Evolutionary conservation across 2,797 vertebrate genomes (phyloP), one percentile per base, ranked within the genome.

Genomic region (Enoplosus armatus): DNA sequence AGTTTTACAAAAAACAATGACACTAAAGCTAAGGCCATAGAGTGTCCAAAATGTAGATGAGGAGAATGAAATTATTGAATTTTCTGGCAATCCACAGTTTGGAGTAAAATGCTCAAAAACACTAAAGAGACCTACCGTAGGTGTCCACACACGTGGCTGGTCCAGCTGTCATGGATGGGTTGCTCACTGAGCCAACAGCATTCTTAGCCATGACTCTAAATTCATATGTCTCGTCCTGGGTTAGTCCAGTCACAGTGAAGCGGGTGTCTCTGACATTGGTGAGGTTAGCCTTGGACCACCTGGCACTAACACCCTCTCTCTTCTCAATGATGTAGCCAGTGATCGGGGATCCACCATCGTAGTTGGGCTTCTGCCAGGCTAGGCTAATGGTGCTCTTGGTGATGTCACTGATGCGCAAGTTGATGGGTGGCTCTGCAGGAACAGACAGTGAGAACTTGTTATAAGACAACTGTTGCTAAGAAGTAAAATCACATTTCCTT

Each of bases 121-220:
- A 64, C 3, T 39, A 6, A 51, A 26, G 7, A 66, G 27, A 84
- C 95, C 84, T 94, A 99, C 98, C 98, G 0, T 97, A 99, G 68
- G 97, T 98, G 88, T 99, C 98, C 43, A 98, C 92, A 75, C 98
- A 99, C 1, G 97, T 98, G 64, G 97, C 91, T 50, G 98, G 98
- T 86, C 98, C 98, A 77, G 95, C 95, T 58, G 95, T 94, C 74
- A 95, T 91, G 1, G 98, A 99, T 14, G 98, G 97, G 83, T 98
- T 99, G 90, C 98, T 99, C 59, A 98, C 82, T 29, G 98, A 99
- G 75, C 98, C 97, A n/a, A 99, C 94, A 0, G 98, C 98, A 90
- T 99, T 99, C 93, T 95, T 98, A 55, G 98, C 96, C 94, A 97
- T 96, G 67, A 98, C 96, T 75, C 97, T 96, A 92, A 99, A 99